A percentile compares a stretch with the other conserved stretches of the same genome.
phyloP scores from a whole-genome alignment of 1,140 invertebrate species.

The Drosophila parvula region DNA sequence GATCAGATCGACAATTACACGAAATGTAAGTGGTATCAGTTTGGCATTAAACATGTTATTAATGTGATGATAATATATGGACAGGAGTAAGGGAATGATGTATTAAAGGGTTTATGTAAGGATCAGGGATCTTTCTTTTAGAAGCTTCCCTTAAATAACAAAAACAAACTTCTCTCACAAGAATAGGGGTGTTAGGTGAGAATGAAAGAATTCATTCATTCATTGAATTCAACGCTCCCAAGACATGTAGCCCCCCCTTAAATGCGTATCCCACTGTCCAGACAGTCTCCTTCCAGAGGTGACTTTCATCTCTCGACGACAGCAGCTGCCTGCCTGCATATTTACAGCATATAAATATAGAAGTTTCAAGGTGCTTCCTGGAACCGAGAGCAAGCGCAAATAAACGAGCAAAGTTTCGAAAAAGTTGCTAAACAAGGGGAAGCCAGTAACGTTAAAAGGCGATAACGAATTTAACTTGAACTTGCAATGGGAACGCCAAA shows the following conservation, averaged over 20 bases:
- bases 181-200: background rate
- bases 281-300: constrained; percentile 4
- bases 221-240: background rate
- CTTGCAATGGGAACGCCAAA: constrained; percentile 62
- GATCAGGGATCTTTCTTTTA: too few relatives aligned
- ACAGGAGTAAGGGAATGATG: too few relatives aligned
- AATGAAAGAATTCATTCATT: too few relatives aligned
- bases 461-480: constrained; percentile 76
- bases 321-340: constrained; percentile 49
- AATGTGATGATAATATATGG: constrained; percentile 3
- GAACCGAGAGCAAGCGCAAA: constrained; percentile 30
- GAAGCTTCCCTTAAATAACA: background rate
- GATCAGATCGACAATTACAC: constrained; percentile 25
- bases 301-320: constrained; percentile 23
- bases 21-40: constrained; percentile 52
- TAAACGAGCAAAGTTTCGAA: constrained; percentile 56
- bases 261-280: constrained; percentile 17
- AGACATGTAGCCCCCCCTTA: background rate
- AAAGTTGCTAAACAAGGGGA: constrained; percentile 73
- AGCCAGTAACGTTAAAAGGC: constrained; percentile 65
- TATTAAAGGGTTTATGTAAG: too few relatives aligned
- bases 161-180: background rate
- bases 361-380: constrained; percentile 83
- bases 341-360: constrained; percentile 72
- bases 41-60: constrained; percentile 5